These are phyloP conservation scores for Manis javanica DNA, from an alignment of 2,797 vertebrate species.

Conservation along the genomic window DNA sequence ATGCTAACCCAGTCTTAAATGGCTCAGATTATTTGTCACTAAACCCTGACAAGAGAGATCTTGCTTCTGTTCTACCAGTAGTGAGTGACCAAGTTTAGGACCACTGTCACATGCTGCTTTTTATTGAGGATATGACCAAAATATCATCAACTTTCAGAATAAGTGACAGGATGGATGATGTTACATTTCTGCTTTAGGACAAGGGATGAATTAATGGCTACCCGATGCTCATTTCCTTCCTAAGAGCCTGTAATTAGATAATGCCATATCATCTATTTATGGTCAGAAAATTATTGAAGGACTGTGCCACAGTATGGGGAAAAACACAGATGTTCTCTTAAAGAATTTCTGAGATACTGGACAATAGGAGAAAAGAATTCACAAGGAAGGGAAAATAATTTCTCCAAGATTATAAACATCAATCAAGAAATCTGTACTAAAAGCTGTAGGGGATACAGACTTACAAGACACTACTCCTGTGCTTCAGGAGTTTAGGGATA, in stretches of 20 bases:
- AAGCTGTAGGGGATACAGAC: background rate
- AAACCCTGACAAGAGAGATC: background rate
- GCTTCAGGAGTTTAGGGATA: background rate
- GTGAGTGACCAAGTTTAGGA: background rate
- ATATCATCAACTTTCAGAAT: background rate
- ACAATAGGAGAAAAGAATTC: slow-evolving; percentile 36
- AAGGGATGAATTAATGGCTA: background rate
- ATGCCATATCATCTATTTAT: background rate
- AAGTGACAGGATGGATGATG: background rate
- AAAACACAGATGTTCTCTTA: background rate
- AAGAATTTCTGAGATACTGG: background rate
- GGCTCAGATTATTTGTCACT: background rate
- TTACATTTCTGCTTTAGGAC: background rate
- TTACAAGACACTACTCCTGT: background rate
- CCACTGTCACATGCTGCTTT: background rate
- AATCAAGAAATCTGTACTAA: background rate
- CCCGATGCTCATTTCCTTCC: background rate
- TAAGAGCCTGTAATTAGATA: background rate
- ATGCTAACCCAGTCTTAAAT: background rate
- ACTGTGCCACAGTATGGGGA: background rate
- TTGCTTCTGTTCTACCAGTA: background rate
- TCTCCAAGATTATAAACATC: background rate
- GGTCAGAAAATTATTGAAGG: background rate
- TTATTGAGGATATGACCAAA: background rate
- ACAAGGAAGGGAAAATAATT: background rate